These are phyloP conservation scores for Tyrannus savana DNA, from an alignment of 2,113 vertebrate genomes.

Conservation along the genomic window DNA sequence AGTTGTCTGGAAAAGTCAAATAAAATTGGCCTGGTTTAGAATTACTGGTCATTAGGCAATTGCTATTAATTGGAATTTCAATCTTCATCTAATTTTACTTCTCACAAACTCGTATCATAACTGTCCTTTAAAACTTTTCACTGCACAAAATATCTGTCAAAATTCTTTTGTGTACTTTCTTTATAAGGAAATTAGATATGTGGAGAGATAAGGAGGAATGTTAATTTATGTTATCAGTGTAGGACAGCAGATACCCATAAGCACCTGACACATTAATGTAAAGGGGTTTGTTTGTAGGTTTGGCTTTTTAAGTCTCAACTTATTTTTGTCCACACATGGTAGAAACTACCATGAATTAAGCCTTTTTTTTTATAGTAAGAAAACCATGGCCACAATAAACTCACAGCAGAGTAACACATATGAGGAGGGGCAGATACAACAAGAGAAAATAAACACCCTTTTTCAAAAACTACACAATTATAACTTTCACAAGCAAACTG, in stretches of 20 bases:
- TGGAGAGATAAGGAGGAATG: neutral
- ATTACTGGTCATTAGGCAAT: neutral
- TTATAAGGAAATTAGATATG: neutral
- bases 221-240: neutral
- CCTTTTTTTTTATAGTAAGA: neutral
- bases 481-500: neutral
- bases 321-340: neutral
- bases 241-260: neutral
- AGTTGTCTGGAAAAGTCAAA: conserved; percentile 26
- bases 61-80: neutral
- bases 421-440: fast-evolving
- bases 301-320: neutral
- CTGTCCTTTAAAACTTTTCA: neutral
- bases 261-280: neutral
- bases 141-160: neutral
- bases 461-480: neutral
- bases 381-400: neutral
- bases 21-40: neutral
- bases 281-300: neutral
- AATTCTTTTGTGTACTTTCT: neutral
- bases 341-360: neutral
- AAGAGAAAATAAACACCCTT: neutral
- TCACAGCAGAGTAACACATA: neutral
- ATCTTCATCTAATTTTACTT: neutral
- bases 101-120: neutral